These are phyloP conservation scores for Bovichtus variegatus DNA, from an alignment of 2,797 vertebrate genomes.

Conservation along the genomic window DNA sequence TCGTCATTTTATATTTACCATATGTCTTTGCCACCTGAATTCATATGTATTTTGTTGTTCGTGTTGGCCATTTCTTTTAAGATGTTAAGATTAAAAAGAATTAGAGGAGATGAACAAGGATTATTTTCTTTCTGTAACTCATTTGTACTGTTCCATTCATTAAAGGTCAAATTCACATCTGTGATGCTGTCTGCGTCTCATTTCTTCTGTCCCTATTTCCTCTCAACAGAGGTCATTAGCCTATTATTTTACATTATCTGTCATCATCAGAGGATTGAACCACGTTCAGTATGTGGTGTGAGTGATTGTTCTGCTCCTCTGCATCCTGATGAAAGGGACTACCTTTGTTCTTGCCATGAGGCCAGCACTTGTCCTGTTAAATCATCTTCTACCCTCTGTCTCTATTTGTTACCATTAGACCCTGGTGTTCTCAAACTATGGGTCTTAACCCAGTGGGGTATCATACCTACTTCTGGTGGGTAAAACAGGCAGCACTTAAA, in stretches of 20 bases:
- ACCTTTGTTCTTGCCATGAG: conserved; percentile 57
- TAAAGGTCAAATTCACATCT: conserved; percentile 25
- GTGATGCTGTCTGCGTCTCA: conserved; percentile 3
- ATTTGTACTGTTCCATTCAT: conserved; percentile 17
- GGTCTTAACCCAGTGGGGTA: background rate
- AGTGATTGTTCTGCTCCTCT: conserved; percentile 62
- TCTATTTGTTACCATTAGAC: conserved; percentile 32
- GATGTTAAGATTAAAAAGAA: background rate
- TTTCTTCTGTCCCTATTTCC: conserved; percentile 27
- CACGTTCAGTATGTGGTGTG: conserved; percentile 37
- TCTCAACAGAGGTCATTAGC: conserved; percentile 56
- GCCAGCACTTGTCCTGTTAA: conserved; percentile 35
- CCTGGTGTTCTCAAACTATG: conserved; percentile 11
- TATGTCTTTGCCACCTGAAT: background rate
- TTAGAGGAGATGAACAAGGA: background rate
- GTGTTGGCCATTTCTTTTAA: background rate
- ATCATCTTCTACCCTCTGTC: conserved; percentile 34
- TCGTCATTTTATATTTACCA: background rate
- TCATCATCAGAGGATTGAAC: conserved; percentile 60
- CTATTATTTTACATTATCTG: conserved; percentile 65
- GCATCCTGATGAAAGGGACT: conserved; percentile 50
- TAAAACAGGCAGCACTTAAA: background rate
- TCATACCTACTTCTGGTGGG: background rate
- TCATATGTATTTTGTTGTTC: background rate
- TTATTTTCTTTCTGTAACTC: background rate